Evolutionary conservation across 2,113 vertebrate species (phyloP).

Genomic region (Chaetops frenatus): DNA sequence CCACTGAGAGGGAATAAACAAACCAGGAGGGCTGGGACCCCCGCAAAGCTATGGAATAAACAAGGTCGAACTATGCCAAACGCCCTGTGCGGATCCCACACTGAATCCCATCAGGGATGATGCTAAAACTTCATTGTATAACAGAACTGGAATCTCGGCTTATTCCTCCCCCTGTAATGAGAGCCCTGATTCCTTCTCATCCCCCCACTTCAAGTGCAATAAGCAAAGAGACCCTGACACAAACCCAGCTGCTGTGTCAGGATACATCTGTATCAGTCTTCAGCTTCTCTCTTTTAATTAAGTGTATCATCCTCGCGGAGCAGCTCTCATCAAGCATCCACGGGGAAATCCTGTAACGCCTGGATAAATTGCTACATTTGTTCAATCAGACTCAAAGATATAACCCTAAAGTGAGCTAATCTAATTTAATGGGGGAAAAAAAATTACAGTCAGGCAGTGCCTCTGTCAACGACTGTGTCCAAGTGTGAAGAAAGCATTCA

Average conservation of each 20-base stretch:
- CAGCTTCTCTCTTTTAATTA: constrained; percentile 42
- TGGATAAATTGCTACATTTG: constrained; percentile 60
- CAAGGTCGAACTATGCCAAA: neutral
- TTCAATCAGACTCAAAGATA: constrained; percentile 50
- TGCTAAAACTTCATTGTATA: neutral
- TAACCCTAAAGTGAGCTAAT: constrained; percentile 26
- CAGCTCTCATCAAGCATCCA: constrained; percentile 30
- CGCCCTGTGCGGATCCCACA: accelerated
- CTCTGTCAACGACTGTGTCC: neutral
- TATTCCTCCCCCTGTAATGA: neutral
- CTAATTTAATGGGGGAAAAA: constrained; percentile 6
- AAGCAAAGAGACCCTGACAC: constrained; percentile 7
- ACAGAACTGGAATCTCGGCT: neutral
- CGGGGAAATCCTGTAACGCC: constrained; percentile 55
- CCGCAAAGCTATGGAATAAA: neutral
- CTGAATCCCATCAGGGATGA: neutral
- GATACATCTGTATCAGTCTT: constrained; percentile 37
- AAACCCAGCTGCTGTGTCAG: constrained; percentile 48
- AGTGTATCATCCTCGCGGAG: neutral
- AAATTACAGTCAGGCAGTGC: neutral
- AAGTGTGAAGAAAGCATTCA: constrained; percentile 23
- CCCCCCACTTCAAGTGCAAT: neutral
- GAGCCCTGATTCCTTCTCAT: neutral
- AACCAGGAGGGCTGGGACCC: neutral
- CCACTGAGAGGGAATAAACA: neutral